Conservation (phyloP, 1,140 invertebrate genomes). For the Drosophila aff. region DNA sequence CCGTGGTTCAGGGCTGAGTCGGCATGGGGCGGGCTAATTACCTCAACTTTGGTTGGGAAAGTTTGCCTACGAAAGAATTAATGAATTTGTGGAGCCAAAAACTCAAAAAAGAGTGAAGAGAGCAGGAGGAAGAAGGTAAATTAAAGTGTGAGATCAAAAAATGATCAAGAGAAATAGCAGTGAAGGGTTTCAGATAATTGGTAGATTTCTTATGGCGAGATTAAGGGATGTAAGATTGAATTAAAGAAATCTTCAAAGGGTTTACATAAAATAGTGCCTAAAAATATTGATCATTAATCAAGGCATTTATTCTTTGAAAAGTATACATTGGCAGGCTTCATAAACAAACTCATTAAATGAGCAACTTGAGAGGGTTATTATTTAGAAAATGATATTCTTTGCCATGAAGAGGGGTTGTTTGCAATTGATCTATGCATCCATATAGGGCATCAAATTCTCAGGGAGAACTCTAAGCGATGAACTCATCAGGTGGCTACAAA, state of each 20-base stretch:
- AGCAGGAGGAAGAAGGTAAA: background rate
- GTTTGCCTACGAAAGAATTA: slow-evolving; percentile 53
- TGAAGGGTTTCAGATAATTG: slow-evolving; percentile 1
- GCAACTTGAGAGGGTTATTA: background rate
- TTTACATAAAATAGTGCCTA: background rate
- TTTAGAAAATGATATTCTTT: background rate
- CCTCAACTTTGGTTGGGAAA: slow-evolving; percentile 63
- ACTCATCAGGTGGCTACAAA: background rate
- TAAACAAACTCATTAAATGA: background rate
- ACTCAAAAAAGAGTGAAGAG: background rate
- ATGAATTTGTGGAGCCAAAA: slow-evolving; percentile 43
- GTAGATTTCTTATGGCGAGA: background rate
- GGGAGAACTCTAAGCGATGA: background rate
- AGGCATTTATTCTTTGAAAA: background rate
- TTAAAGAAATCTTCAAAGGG: background rate
- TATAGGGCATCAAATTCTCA: background rate
- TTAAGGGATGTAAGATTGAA: background rate
- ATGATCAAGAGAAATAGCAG: slow-evolving; percentile 13
- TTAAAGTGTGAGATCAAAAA: slow-evolving; percentile 19
- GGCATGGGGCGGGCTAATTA: slow-evolving; percentile 57
- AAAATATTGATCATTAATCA: background rate
- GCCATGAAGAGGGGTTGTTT: background rate
- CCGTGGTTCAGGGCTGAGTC: slow-evolving; percentile 49
- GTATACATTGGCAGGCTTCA: background rate
- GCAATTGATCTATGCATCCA: background rate